A percentile compares a stretch with the other conserved stretches of the same genome.
These are phyloP conservation scores for Plagodis dolabraria DNA, from an alignment of 2,888 invertebrate species.

Conservation along the genomic window DNA sequence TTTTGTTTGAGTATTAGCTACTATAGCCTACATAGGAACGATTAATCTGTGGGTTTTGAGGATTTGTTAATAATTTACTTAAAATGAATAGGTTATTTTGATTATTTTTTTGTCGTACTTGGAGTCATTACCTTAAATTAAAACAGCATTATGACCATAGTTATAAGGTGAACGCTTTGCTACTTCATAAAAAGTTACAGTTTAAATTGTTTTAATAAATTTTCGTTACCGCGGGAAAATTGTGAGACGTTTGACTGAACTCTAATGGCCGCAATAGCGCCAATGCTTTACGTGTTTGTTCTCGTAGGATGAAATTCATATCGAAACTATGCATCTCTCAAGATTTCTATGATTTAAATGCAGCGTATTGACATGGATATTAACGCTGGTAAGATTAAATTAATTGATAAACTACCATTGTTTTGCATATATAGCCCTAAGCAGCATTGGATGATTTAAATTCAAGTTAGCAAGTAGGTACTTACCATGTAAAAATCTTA, in stretches of 20 bases:
- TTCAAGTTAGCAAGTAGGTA: slow-evolving; percentile 19
- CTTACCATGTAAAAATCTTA: slow-evolving; percentile 12
- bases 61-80: background rate
- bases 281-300: slow-evolving; percentile 80
- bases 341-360: slow-evolving; percentile 53
- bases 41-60: background rate
- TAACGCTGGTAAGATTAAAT: slow-evolving; percentile 71
- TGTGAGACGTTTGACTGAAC: slow-evolving; percentile 75
- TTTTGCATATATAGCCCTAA: slow-evolving; percentile 8
- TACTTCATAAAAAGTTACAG: background rate
- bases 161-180: slow-evolving; percentile 1
- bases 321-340: slow-evolving; percentile 55
- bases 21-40: too few species aligned
- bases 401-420: slow-evolving; percentile 1
- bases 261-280: slow-evolving; percentile 84
- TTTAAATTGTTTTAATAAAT: slow-evolving; percentile 17
- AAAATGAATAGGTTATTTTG: slow-evolving; percentile 26
- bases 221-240: slow-evolving; percentile 80
- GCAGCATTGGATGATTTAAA: slow-evolving; percentile 7
- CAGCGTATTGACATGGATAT: slow-evolving; percentile 76
- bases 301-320: slow-evolving; percentile 61
- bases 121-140: slow-evolving; percentile 3
- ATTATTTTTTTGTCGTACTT: slow-evolving; percentile 18
- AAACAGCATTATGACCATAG: background rate
- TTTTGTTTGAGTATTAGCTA: too few species aligned